A percentile compares a stretch with the other conserved stretches of the same genome.
Evolutionary conservation across 2,113 vertebrate species (phyloP).

Genomic region (Pteropus alecto): DNA sequence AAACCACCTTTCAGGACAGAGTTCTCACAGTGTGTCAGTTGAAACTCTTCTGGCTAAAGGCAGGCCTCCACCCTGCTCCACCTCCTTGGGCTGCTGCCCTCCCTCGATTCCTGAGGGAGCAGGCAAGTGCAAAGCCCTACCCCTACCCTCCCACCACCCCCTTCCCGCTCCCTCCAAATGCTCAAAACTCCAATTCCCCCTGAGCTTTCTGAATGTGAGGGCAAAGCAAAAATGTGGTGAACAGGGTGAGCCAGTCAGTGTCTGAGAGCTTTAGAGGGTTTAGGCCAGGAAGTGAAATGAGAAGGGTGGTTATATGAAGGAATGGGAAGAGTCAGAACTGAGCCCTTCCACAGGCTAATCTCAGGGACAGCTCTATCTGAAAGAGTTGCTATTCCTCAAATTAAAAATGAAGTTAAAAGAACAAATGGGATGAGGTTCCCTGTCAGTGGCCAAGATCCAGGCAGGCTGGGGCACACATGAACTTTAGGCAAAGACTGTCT

Average conservation of each 20-base stretch:
- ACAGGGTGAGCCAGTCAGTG: background rate
- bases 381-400: background rate
- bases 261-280: background rate
- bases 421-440: background rate
- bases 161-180: background rate
- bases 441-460: background rate
- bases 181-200: background rate
- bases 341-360: background rate
- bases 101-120: background rate
- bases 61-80: background rate
- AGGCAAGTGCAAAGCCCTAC: background rate
- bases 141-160: too few relatives aligned
- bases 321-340: background rate
- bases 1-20: background rate
- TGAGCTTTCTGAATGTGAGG: background rate
- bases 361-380: background rate
- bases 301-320: background rate
- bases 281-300: background rate
- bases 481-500: background rate
- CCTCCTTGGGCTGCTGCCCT: too few relatives aligned
- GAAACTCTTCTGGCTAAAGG: too few relatives aligned
- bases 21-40: background rate
- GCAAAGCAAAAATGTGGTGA: background rate
- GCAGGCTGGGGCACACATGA: background rate
- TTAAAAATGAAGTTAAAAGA: background rate